These are phyloP conservation scores for Erythrolamprus reginae DNA, from an alignment of 2,113 vertebrate species.

Conservation along the genomic window DNA sequence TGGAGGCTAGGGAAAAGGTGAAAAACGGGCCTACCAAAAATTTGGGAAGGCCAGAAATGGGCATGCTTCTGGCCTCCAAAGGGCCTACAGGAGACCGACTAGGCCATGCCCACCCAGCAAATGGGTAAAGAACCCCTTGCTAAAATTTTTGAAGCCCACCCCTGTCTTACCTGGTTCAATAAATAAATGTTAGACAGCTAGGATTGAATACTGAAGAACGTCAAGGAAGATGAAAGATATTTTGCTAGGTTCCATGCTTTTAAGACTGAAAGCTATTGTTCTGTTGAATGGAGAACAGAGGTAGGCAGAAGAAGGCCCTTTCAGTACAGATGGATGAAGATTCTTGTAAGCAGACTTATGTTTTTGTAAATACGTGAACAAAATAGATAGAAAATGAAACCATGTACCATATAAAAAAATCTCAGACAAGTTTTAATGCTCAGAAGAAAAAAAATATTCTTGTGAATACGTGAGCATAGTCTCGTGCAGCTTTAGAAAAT, in stretches of 20 bases:
- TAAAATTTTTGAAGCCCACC: no score
- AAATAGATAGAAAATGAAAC: not conserved
- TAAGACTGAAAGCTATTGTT: not conserved
- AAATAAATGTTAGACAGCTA: not conserved
- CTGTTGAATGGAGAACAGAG: not conserved
- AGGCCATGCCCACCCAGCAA: no score
- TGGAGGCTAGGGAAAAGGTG: no score
- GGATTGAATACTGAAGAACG: not conserved
- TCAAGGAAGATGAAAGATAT: not conserved
- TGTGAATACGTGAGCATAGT: not conserved
- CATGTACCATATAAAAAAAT: not conserved
- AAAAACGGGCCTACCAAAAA: no score
- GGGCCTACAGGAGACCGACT: no score
- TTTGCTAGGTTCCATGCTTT: not conserved
- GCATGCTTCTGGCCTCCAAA: no score
- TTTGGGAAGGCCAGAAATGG: no score
- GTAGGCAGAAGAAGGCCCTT: not conserved
- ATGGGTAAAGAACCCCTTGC: no score
- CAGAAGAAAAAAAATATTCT: no score
- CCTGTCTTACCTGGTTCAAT: not conserved
- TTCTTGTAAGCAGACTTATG: not conserved
- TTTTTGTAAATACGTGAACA: not conserved
- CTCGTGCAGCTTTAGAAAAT: slow-evolving; percentile 58
- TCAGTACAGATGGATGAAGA: not conserved
- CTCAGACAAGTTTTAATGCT: no score